These are phyloP conservation scores for Leptopilina drosophilae DNA, from an alignment of 2,888 invertebrate genomes.

Conservation along the genomic window DNA sequence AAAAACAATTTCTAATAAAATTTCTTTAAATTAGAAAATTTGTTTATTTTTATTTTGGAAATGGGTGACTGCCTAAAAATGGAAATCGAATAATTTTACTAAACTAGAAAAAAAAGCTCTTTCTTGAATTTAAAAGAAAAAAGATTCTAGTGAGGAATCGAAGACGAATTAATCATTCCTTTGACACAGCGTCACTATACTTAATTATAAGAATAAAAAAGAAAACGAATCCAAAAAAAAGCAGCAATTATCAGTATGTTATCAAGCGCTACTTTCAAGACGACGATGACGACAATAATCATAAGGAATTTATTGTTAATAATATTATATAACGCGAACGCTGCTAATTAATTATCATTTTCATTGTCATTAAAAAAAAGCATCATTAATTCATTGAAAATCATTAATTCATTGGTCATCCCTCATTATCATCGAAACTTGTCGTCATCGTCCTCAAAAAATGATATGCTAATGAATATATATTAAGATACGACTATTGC, in stretches of 20 bases:
- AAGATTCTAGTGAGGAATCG: conserved; percentile 39
- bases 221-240: conserved; percentile 58
- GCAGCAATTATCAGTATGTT: conserved; percentile 61
- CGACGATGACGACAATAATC: conserved; percentile 56
- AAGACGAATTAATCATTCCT: conserved; percentile 67
- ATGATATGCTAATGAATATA: conserved; percentile 64
- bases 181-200: conserved; percentile 64
- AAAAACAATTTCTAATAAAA: not conserved
- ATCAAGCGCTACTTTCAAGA: conserved; percentile 59
- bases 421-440: conserved; percentile 50
- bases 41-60: not conserved
- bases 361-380: conserved; percentile 15
- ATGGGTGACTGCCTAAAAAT: conserved; percentile 20
- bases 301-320: conserved; percentile 43
- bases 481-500: conserved; percentile 76
- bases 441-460: conserved; percentile 53
- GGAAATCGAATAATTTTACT: conserved; percentile 21
- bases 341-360: conserved; percentile 24
- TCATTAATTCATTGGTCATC: conserved; percentile 47
- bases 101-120: not conserved
- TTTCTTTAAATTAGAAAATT: conserved; percentile 9
- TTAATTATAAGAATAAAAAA: conserved; percentile 59
- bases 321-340: conserved; percentile 24
- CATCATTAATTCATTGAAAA: conserved; percentile 41
- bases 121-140: conserved; percentile 31